phyloP scores from a whole-genome alignment of 2,113 vertebrate genomes.

The Taxidea taxus region DNA sequence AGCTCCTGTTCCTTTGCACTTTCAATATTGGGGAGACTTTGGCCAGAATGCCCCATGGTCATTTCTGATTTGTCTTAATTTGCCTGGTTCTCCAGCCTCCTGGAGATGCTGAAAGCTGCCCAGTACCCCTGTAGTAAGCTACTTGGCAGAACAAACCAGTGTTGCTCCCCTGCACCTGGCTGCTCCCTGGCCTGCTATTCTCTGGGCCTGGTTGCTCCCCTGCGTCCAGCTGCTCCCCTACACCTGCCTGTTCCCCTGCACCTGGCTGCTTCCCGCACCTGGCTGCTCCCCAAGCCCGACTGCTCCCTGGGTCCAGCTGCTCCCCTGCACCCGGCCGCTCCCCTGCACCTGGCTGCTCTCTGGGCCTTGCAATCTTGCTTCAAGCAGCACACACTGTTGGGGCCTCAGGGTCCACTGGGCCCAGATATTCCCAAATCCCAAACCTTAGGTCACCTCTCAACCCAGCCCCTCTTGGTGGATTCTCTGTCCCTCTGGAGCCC shows the following conservation, averaged over 20 bases:
- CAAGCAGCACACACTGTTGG: background rate
- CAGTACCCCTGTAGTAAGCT: no score
- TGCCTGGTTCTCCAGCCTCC: background rate
- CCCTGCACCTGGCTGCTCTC: background rate
- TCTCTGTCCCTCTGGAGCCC: background rate
- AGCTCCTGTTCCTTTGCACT: background rate
- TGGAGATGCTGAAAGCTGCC: background rate
- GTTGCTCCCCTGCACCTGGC: background rate
- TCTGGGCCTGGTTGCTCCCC: no score
- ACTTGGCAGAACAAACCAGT: background rate
- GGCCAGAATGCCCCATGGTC: background rate
- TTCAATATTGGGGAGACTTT: background rate
- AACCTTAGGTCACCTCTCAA: background rate
- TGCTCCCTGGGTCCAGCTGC: background rate
- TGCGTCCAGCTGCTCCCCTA: background rate
- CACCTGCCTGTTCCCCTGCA: rapidly evolving
- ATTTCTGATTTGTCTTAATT: background rate
- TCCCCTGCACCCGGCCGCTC: background rate
- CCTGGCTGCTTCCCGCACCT: no score
- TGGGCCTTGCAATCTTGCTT: background rate
- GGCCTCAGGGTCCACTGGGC: background rate
- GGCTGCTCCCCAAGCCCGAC: no score
- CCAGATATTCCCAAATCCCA: background rate
- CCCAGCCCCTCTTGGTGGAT: background rate
- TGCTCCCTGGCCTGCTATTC: background rate